Conservation (phyloP, 2,888 invertebrate species). For the Craniophora ligustri region DNA sequence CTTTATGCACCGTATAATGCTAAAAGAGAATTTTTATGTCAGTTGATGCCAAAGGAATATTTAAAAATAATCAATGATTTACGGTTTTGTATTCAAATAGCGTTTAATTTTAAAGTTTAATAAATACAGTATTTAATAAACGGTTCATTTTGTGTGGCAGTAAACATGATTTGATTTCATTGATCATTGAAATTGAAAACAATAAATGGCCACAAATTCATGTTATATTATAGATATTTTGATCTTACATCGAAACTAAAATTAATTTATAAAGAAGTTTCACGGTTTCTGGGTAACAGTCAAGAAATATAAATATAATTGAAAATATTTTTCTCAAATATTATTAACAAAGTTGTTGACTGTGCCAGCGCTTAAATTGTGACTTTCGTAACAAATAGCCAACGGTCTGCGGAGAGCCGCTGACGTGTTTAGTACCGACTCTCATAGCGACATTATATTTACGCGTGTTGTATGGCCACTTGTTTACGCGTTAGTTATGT, state of each 20-base stretch:
- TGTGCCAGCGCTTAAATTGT: conserved; percentile 13
- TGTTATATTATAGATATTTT: conserved; percentile 16
- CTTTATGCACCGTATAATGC: conserved; percentile 4
- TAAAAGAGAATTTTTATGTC: conserved; percentile 23
- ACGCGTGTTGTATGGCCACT: conserved; percentile 22
- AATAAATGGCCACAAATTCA: conserved; percentile 10
- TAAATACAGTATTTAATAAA: conserved; percentile 18
- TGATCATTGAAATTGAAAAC: conserved; percentile 7
- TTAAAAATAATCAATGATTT: conserved; percentile 2
- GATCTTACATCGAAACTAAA: too few species aligned
- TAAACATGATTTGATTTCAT: too few species aligned
- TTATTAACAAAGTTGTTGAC: conserved; percentile 23
- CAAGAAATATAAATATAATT: conserved; percentile 9
- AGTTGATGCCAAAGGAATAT: conserved; percentile 8
- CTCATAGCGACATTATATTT: conserved; percentile 4
- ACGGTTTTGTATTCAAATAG: conserved; percentile 10
- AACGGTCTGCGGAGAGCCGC: not conserved
- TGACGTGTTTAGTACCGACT: conserved; percentile 11
- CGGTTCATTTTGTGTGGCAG: too few species aligned
- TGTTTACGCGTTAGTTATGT: conserved; percentile 22
- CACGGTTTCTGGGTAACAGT: conserved; percentile 14
- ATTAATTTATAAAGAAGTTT: conserved; percentile 21
- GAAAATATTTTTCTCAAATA: conserved; percentile 25
- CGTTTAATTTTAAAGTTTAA: conserved; percentile 5
- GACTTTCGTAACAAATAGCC: conserved; percentile 12